phyloP scores from a whole-genome alignment of 1,140 invertebrate genomes.

The Drosophila repleta region DNA sequence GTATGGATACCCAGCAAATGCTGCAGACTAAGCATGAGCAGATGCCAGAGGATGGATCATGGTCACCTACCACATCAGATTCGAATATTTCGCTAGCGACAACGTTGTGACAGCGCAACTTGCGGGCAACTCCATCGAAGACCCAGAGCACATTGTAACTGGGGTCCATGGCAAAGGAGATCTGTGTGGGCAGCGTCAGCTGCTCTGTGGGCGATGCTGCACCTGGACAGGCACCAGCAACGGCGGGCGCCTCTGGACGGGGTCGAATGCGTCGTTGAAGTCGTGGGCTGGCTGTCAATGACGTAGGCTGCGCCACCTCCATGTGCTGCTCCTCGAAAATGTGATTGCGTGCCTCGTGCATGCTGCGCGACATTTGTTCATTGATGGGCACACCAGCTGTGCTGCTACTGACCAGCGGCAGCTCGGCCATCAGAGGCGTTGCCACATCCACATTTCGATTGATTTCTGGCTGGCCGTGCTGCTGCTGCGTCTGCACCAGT shows the following conservation, averaged over 20 bases:
- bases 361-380: slow-evolving; percentile 83
- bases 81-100: slow-evolving; percentile 87
- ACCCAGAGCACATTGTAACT: slow-evolving; percentile 94
- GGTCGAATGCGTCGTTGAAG: slow-evolving; percentile 25
- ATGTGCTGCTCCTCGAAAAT: slow-evolving; percentile 72
- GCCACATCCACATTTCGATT: slow-evolving; percentile 74
- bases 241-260: slow-evolving; percentile 26
- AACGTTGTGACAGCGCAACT: slow-evolving; percentile 93
- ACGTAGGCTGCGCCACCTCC: slow-evolving; percentile 9
- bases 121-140: slow-evolving; percentile 88
- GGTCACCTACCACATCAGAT: slow-evolving; percentile 59
- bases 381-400: slow-evolving; percentile 66
- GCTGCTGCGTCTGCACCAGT: slow-evolving; percentile 59
- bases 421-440: slow-evolving; percentile 35
- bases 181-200: slow-evolving; percentile 58
- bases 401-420: slow-evolving; percentile 31
- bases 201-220: slow-evolving; percentile 47
- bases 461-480: slow-evolving; percentile 58
- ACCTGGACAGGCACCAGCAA: not conserved
- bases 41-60: too few relatives aligned
- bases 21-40: too few relatives aligned
- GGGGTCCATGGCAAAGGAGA: slow-evolving; percentile 89
- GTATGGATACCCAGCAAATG: too few relatives aligned
- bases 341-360: slow-evolving; percentile 81
- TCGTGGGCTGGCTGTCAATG: slow-evolving; percentile 10